phyloP scores from a whole-genome alignment of 2,113 vertebrate species.

The Stictonetta naevosa region DNA sequence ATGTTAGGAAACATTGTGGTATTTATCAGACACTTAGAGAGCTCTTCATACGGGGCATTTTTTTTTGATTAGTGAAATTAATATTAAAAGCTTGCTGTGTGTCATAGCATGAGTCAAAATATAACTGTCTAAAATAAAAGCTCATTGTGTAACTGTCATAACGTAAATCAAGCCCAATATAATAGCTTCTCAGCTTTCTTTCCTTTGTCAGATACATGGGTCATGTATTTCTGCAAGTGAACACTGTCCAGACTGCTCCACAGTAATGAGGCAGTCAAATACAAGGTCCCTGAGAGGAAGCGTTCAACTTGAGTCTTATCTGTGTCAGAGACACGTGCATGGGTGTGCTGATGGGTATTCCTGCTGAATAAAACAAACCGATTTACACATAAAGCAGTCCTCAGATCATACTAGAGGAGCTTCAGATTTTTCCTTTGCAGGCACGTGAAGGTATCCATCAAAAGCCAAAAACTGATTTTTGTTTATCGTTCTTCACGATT shows the following conservation, averaged over 20 bases:
- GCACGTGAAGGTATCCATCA: rapidly evolving
- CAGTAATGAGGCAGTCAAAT: background rate
- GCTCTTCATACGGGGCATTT: background rate
- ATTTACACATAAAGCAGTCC: background rate
- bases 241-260: background rate
- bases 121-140: background rate
- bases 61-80: background rate
- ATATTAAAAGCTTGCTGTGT: background rate
- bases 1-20: background rate
- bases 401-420: background rate
- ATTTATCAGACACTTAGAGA: background rate
- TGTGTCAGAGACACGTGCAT: background rate
- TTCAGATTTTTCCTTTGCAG: background rate
- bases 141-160: background rate
- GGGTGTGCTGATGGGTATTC: background rate
- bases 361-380: background rate
- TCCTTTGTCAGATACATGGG: background rate
- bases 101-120: background rate
- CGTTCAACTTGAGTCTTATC: background rate
- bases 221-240: background rate
- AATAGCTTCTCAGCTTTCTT: background rate
- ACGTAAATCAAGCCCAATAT: background rate
- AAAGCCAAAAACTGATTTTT: background rate
- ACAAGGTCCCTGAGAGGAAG: background rate
- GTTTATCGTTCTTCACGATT: background rate